These are phyloP conservation scores for Phylloscopus collybita DNA, from an alignment of 2,797 vertebrate species.

Conservation along the genomic window DNA sequence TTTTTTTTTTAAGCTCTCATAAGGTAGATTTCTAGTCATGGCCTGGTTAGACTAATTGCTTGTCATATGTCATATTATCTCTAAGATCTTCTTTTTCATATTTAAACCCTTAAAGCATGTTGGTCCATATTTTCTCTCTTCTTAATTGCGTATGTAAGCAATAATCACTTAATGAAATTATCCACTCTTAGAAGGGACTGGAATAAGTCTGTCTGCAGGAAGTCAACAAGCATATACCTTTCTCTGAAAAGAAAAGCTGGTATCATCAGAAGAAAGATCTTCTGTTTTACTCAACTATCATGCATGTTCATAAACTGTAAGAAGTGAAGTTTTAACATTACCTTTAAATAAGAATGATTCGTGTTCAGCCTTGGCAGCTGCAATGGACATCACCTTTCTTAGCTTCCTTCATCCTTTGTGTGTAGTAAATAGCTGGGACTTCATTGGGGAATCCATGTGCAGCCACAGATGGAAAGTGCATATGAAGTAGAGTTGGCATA, in stretches of 20 bases:
- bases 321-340: background rate
- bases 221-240: background rate
- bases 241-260: background rate
- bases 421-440: background rate
- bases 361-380: background rate
- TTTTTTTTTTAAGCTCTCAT: background rate
- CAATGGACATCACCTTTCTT: background rate
- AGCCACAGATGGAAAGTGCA: background rate
- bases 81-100: conserved; percentile 1
- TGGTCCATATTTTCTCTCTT: conserved; percentile 27
- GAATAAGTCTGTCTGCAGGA: conserved; percentile 1
- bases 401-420: background rate
- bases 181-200: conserved; percentile 1
- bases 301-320: background rate
- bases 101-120: background rate
- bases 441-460: background rate
- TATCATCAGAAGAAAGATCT: background rate
- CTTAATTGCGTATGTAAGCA: conserved; percentile 30
- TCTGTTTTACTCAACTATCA: background rate
- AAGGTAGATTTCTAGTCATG: background rate
- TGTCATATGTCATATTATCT: conserved; percentile 22
- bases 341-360: background rate
- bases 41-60: conserved; percentile 9
- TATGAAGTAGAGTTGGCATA: background rate
- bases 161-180: conserved; percentile 66